Conservation (phyloP, 2,113 vertebrate species). For the Rhabdornis inornatus region DNA sequence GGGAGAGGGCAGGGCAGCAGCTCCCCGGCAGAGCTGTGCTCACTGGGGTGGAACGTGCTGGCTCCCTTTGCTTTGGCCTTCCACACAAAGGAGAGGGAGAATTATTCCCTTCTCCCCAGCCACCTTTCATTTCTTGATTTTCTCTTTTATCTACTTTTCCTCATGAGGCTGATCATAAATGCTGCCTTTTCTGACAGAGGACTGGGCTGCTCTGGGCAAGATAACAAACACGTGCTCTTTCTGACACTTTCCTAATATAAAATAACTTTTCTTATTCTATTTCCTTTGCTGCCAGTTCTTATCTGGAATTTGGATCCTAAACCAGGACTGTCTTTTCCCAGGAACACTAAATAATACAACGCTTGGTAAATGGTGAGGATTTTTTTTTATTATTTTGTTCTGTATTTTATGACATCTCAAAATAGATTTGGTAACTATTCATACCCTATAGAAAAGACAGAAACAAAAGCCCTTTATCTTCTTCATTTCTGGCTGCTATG, state of each 20-base stretch:
- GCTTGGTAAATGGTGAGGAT: neutral
- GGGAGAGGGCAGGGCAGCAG: neutral
- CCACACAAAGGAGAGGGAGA: neutral
- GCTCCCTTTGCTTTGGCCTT: neutral
- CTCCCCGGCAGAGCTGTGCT: neutral
- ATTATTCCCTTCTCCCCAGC: neutral
- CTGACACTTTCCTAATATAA: neutral
- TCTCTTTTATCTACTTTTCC: neutral
- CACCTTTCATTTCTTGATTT: neutral
- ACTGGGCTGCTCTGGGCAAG: neutral
- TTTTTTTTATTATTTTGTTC: neutral
- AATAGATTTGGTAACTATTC: neutral
- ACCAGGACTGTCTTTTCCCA: neutral
- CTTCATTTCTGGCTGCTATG: neutral
- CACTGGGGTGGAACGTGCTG: too few species aligned
- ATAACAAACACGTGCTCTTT: neutral
- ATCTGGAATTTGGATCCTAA: constrained; percentile 31
- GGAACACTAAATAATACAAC: neutral
- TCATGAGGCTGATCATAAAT: neutral
- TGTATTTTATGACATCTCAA: neutral
- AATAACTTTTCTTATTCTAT: neutral
- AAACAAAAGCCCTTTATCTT: neutral
- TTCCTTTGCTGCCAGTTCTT: neutral
- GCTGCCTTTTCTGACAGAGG: neutral
- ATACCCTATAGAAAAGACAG: neutral